phyloP scores from a whole-genome alignment of 2,888 invertebrate species.

The Thecocarcelia acutangulata region DNA sequence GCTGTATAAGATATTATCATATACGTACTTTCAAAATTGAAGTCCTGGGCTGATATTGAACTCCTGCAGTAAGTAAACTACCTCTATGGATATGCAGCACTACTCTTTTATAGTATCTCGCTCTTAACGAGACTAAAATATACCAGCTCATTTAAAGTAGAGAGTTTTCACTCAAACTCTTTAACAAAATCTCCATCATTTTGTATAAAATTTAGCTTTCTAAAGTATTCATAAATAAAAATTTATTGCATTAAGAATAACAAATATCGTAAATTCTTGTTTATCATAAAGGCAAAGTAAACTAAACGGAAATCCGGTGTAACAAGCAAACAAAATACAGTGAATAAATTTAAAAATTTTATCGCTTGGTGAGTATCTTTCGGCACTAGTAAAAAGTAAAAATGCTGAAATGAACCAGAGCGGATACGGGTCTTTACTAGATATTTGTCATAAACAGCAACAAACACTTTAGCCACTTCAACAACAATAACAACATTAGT shows the following conservation, averaged over 20 bases:
- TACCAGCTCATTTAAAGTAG: no score
- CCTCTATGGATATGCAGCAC: no score
- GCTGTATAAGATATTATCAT: no score
- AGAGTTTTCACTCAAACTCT: no score
- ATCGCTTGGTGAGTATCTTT: slow-evolving; percentile 4
- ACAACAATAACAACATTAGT: not conserved
- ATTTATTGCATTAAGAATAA: not conserved
- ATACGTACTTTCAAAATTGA: no score
- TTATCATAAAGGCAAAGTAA: slow-evolving; percentile 14
- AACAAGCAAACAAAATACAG: slow-evolving; percentile 28
- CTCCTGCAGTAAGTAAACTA: no score
- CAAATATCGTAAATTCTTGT: slow-evolving; percentile 1
- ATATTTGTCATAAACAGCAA: slow-evolving; percentile 30
- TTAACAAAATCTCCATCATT: no score
- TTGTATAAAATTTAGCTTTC: no score
- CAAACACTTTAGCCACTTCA: not conserved
- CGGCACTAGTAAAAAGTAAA: slow-evolving; percentile 23
- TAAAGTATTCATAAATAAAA: not conserved
- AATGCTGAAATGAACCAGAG: slow-evolving; percentile 25
- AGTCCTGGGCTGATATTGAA: no score
- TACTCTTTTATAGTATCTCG: no score
- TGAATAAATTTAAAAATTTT: slow-evolving; percentile 36
- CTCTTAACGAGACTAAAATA: no score
- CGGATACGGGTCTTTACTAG: slow-evolving; percentile 53
- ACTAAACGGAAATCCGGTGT: slow-evolving; percentile 51